Percentiles rank a stretch among this genome's conserved stretches.
Conservation (phyloP, 2,888 invertebrate genomes). For the Euspilapteryx auroguttella region DNA sequence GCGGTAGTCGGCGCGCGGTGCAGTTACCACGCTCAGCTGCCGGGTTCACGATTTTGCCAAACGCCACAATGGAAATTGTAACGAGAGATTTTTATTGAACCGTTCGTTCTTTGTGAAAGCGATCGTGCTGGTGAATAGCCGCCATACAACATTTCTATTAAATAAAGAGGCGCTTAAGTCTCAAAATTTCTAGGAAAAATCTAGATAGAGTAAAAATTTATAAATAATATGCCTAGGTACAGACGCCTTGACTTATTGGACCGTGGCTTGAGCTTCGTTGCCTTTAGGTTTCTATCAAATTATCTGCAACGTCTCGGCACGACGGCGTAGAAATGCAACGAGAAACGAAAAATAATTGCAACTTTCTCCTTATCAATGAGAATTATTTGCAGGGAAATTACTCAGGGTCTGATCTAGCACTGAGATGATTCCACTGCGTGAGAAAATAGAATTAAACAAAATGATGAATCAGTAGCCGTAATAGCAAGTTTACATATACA, state of each 20-base stretch:
- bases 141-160: background rate
- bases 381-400: slow-evolving; percentile 9
- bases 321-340: slow-evolving; percentile 11
- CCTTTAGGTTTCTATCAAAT: slow-evolving; percentile 10
- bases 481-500: background rate
- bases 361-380: slow-evolving; percentile 12
- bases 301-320: slow-evolving; percentile 11
- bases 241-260: slow-evolving; percentile 11
- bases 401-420: slow-evolving; percentile 2
- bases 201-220: background rate
- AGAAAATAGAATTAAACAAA: background rate
- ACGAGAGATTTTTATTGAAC: slow-evolving; percentile 15
- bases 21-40: slow-evolving; percentile 19
- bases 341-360: slow-evolving; percentile 13
- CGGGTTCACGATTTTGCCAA: slow-evolving; percentile 29
- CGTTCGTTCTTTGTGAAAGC: slow-evolving; percentile 10
- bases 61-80: slow-evolving; percentile 21
- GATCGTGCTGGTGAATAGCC: slow-evolving; percentile 10
- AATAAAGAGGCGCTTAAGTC: background rate
- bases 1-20: slow-evolving; percentile 40
- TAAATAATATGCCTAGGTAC: slow-evolving; percentile 4
- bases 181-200: background rate
- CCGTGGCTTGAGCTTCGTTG: slow-evolving; percentile 5
- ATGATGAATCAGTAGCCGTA: background rate
- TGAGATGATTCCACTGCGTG: slow-evolving; percentile 1